Evolutionary conservation across 1,140 invertebrate species (phyloP).

Genomic region (Procambarus virginalis): DNA sequence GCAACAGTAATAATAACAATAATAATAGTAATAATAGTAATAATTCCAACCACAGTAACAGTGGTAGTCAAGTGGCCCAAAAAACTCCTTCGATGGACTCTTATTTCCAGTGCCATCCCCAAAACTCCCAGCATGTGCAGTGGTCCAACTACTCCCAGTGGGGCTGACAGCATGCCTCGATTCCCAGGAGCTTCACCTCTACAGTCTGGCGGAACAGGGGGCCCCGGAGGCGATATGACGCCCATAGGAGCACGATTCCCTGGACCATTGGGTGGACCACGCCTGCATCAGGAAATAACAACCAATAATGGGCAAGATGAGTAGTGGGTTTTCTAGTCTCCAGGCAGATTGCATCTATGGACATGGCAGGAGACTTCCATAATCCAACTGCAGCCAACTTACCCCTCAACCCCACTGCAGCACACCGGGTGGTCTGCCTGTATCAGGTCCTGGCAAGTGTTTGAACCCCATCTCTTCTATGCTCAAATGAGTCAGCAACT

Average conservation of each 20-base stretch:
- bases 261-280: conserved; percentile 21
- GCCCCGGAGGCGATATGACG: conserved; percentile 66
- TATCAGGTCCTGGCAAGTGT: conserved; percentile 74
- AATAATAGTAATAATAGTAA: conserved; percentile 41
- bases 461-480: conserved; percentile 95
- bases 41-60: conserved; percentile 28
- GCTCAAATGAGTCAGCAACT: conserved; percentile 95
- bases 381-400: conserved; percentile 81
- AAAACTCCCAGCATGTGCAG: conserved; percentile 83
- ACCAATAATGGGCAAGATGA: conserved; percentile 65
- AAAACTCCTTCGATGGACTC: conserved; percentile 67
- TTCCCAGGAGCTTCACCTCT: conserved; percentile 73
- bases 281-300: conserved; percentile 4
- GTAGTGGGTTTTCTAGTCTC: conserved; percentile 62
- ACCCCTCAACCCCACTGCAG: conserved; percentile 87
- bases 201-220: conserved; percentile 45
- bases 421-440: conserved; percentile 76
- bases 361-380: conserved; percentile 62
- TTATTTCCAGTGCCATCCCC: conserved; percentile 78
- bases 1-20: background rate
- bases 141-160: conserved; percentile 73
- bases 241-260: conserved; percentile 68
- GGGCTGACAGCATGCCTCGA: conserved; percentile 82
- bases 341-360: conserved; percentile 69
- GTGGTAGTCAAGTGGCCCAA: conserved; percentile 63